phyloP scores from a whole-genome alignment of 2,797 vertebrate genomes.

The Spinus pinus region DNA sequence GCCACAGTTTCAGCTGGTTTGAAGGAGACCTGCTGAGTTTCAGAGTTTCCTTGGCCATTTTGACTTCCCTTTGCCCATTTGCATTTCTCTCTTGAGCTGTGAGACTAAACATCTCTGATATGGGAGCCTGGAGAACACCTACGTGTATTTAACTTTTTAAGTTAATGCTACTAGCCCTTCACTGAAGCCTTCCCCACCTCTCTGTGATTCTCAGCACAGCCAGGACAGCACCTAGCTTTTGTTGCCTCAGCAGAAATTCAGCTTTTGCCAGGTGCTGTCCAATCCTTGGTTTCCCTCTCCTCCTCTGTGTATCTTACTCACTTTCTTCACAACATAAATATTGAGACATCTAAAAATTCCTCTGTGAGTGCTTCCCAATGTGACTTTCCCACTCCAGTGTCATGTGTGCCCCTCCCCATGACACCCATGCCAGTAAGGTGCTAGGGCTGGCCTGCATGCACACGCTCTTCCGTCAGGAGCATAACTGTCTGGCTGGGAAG shows the following conservation, averaged over 20 bases:
- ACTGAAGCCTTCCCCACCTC: background rate
- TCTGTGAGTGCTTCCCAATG: fast-evolving
- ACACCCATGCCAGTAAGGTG: conserved; percentile 85
- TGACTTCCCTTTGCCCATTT: background rate
- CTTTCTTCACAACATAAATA: background rate
- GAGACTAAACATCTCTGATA: background rate
- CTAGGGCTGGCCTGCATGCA: conserved; percentile 83
- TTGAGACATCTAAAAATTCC: fast-evolving
- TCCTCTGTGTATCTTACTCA: background rate
- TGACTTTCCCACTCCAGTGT: background rate
- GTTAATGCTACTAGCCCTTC: background rate
- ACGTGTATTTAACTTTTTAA: background rate
- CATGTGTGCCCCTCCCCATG: conserved; percentile 60
- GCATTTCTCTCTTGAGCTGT: background rate
- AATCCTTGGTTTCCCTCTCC: background rate
- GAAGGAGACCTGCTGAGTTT: background rate
- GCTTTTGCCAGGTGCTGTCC: background rate
- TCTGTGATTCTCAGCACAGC: background rate
- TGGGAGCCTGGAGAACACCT: background rate
- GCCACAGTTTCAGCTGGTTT: background rate
- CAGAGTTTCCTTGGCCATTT: background rate
- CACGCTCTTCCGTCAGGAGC: conserved; percentile 85
- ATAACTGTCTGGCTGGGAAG: conserved; percentile 83
- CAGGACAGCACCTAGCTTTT: background rate
- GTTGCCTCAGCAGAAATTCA: background rate